A percentile compares a stretch with the other conserved stretches of the same genome.
These are phyloP conservation scores for Zingel zingel DNA, from an alignment of 2,113 vertebrate species.

Conservation along the genomic window DNA sequence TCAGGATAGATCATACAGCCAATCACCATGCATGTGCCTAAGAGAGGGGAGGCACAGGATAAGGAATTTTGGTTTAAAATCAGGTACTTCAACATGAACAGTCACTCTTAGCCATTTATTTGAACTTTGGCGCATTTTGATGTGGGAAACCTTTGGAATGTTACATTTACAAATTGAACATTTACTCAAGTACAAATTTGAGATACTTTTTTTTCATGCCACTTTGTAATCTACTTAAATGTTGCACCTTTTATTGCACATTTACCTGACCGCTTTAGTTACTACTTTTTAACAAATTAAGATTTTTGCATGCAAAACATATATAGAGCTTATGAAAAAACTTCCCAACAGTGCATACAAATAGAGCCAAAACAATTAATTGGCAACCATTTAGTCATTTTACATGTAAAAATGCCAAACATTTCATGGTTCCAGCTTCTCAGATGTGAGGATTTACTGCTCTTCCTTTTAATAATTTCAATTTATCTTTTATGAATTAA, in stretches of 20 bases:
- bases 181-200: background rate
- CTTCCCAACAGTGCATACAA: too few species aligned
- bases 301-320: background rate
- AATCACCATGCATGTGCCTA: constrained; percentile 94
- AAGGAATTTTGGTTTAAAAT: background rate
- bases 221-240: background rate
- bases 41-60: background rate
- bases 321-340: too few species aligned
- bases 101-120: background rate
- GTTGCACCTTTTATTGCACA: background rate
- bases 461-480: background rate
- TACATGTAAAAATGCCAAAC: background rate
- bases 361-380: too few species aligned
- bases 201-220: background rate
- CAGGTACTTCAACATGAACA: background rate
- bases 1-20: constrained; percentile 98
- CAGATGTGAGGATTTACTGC: background rate
- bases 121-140: background rate
- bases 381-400: too few species aligned
- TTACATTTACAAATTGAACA: background rate
- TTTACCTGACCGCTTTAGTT: background rate
- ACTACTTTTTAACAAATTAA: background rate
- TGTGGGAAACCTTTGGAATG: background rate
- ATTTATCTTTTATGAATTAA: background rate
- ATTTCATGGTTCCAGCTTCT: background rate